These are phyloP conservation scores for Gopherus evgoodei DNA, from an alignment of 2,113 vertebrate genomes.

Conservation along the genomic window DNA sequence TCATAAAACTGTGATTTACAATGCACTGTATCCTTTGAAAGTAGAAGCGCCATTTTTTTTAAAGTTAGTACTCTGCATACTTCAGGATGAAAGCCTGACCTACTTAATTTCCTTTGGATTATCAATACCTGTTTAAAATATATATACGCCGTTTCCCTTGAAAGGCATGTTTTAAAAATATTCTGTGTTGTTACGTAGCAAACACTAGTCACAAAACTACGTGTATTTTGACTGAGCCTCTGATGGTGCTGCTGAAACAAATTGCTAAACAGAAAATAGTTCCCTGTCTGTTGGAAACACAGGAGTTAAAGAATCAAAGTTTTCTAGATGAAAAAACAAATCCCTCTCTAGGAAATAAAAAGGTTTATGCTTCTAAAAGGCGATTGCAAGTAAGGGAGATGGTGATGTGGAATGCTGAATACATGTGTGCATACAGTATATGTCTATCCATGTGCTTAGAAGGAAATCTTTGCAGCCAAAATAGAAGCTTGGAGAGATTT, in stretches of 20 bases:
- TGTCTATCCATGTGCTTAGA: background rate
- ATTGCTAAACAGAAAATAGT: background rate
- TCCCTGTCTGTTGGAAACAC: background rate
- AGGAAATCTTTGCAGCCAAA: background rate
- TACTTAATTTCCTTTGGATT: background rate
- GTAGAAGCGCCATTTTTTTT: background rate
- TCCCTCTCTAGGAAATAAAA: background rate
- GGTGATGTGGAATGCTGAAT: background rate
- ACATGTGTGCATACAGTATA: background rate
- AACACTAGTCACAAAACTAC: background rate
- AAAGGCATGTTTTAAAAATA: background rate
- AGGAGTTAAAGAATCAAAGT: background rate
- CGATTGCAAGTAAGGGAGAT: background rate
- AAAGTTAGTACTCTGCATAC: background rate
- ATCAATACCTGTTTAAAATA: background rate
- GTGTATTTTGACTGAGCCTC: background rate
- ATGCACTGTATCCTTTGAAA: background rate
- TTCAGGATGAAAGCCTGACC: background rate
- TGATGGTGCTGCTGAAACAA: accelerated
- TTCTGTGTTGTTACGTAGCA: background rate
- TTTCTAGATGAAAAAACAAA: background rate
- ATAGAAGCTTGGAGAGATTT: accelerated
- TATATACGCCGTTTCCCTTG: background rate
- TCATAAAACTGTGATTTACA: background rate
- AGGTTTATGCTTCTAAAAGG: background rate